Conservation (phyloP, 1,140 invertebrate genomes). For the Drosophila navojoa region DNA sequence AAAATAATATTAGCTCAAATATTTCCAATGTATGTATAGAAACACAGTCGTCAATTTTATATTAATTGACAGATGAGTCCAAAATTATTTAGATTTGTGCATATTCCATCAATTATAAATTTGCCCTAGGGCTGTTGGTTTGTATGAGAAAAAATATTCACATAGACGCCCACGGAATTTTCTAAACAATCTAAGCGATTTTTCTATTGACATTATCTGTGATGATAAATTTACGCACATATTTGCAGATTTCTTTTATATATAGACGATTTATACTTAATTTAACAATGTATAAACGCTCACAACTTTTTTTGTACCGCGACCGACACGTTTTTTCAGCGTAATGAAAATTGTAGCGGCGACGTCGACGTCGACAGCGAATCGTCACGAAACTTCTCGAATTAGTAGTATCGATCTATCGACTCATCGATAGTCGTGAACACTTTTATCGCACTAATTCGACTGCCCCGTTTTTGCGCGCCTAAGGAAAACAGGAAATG, state of each 20-base stretch:
- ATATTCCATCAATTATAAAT: constrained; percentile 64
- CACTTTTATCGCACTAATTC: constrained; percentile 5
- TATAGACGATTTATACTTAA: constrained; percentile 38
- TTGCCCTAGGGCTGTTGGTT: constrained; percentile 23
- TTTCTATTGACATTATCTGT: constrained; percentile 8
- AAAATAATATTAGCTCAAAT: constrained; percentile 43
- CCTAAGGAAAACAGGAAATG: too few relatives aligned
- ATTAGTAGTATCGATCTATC: constrained; percentile 16
- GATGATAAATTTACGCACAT: constrained; percentile 33
- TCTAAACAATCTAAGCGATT: neutral
- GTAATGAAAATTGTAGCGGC: constrained; percentile 52
- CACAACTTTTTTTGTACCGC: constrained; percentile 41
- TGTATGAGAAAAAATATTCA: constrained; percentile 23
- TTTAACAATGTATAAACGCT: constrained; percentile 39
- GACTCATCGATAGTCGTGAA: constrained; percentile 17
- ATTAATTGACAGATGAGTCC: constrained; percentile 50
- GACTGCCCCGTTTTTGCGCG: neutral
- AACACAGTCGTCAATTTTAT: constrained; percentile 19
- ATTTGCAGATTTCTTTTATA: constrained; percentile 31
- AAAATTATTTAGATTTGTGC: constrained; percentile 41
- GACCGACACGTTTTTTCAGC: constrained; percentile 56
- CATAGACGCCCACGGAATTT: neutral
- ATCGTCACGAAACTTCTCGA: constrained; percentile 50
- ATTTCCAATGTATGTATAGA: constrained; percentile 5
- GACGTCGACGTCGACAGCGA: constrained; percentile 46